These are phyloP conservation scores for Gymnoscopelus microlampas DNA, from an alignment of 2,797 vertebrate species.

Conservation along the genomic window DNA sequence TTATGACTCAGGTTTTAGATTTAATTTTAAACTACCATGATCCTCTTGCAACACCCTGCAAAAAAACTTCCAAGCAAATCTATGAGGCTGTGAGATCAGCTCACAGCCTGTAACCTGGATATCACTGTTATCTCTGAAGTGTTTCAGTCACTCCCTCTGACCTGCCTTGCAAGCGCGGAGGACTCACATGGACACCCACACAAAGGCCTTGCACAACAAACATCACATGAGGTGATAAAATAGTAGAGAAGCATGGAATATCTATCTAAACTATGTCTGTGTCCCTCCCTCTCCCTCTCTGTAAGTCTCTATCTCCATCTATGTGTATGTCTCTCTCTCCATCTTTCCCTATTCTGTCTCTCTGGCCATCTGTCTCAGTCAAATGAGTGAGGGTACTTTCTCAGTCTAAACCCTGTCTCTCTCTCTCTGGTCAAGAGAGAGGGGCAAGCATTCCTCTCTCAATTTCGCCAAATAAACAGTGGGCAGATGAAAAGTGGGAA, in stretches of 20 bases:
- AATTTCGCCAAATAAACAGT: constrained; percentile 79
- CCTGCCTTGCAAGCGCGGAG: constrained; percentile 19
- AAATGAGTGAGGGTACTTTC: too few species aligned
- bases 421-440: constrained; percentile 45
- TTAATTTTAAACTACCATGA: constrained; percentile 65
- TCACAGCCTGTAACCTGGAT: not conserved
- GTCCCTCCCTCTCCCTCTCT: not conserved
- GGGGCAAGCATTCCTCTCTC: constrained; percentile 72
- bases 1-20: constrained; percentile 69
- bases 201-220: constrained; percentile 39
- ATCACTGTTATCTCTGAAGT: not conserved
- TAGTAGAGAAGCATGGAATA: constrained; percentile 26
- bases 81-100: constrained; percentile 50
- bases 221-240: constrained; percentile 55
- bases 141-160: constrained; percentile 29
- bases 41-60: constrained; percentile 4
- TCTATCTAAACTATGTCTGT: constrained; percentile 57
- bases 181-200: constrained; percentile 26
- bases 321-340: not conserved
- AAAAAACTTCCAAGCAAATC: constrained; percentile 48
- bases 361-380: constrained; percentile 24
- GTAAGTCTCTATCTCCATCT: not conserved
- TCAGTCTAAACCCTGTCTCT: constrained; percentile 13
- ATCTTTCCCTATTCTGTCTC: constrained; percentile 8
- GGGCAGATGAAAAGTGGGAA: constrained; percentile 79